Evolutionary conservation across 1,140 invertebrate genomes (phyloP).

Genomic region (Trypoxylus dichotomus): DNA sequence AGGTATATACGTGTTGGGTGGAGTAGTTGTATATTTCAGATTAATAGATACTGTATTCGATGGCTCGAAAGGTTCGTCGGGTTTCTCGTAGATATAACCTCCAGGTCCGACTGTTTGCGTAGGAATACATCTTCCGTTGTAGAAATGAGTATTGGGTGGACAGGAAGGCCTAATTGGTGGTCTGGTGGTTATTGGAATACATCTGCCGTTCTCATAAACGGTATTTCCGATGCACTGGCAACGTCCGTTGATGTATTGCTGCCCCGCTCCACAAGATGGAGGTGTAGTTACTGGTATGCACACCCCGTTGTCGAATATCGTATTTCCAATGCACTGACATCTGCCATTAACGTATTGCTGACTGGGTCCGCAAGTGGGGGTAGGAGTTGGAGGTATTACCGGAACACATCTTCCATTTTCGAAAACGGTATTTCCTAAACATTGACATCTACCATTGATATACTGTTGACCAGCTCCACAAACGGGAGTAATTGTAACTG

Average conservation of each 20-base stretch:
- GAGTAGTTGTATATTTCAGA: not conserved
- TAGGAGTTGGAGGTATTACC: not conserved
- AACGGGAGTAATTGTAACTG: not conserved
- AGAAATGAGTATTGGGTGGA: not conserved
- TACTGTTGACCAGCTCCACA: slow-evolving; percentile 1
- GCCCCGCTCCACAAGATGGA: not conserved
- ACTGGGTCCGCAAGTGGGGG: not conserved
- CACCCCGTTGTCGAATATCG: not conserved
- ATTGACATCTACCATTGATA: slow-evolving; percentile 4
- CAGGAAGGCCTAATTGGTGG: not conserved
- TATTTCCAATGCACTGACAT: slow-evolving; percentile 8
- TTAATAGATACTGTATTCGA: not conserved
- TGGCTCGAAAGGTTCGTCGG: not conserved
- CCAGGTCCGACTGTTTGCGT: not conserved
- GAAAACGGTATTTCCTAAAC: slow-evolving; percentile 3
- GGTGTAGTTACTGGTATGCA: not conserved
- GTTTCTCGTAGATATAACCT: slow-evolving; percentile 25
- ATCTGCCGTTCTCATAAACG: not conserved
- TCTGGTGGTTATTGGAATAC: not conserved
- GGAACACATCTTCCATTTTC: slow-evolving; percentile 20
- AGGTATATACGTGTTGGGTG: not conserved
- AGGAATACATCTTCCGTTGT: slow-evolving; percentile 14
- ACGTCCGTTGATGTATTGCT: not conserved
- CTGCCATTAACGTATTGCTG: slow-evolving; percentile 9
- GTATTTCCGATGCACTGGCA: not conserved